Percentiles rank a stretch among this genome's conserved stretches.
phyloP scores from a whole-genome alignment of 2,113 vertebrate species.

The Picathartes gymnocephalus region DNA sequence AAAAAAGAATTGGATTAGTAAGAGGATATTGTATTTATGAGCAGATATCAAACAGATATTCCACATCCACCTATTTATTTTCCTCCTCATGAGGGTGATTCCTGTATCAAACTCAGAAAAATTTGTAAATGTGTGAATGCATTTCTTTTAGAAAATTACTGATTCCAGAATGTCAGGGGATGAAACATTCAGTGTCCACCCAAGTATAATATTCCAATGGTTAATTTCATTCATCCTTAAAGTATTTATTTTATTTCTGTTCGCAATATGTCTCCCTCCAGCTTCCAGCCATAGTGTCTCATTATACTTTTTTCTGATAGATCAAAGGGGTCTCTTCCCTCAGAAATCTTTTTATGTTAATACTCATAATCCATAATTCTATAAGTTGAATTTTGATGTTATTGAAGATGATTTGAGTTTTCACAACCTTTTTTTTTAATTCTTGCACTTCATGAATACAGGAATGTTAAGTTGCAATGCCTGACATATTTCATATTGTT shows the following conservation, averaged over 20 bases:
- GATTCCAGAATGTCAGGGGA: neutral
- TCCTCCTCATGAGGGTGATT: neutral
- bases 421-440: neutral
- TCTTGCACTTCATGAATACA: neutral
- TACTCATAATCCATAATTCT: neutral
- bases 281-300: neutral
- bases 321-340: neutral
- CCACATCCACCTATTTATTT: neutral
- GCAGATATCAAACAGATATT: neutral
- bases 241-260: neutral
- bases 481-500: neutral
- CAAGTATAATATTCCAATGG: neutral
- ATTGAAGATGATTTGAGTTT: neutral
- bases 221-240: neutral
- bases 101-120: neutral
- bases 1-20: neutral
- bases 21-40: neutral
- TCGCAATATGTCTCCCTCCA: neutral
- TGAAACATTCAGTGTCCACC: neutral
- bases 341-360: neutral
- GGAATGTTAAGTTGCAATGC: neutral
- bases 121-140: neutral
- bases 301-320: neutral
- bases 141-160: neutral
- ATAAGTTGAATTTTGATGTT: neutral